phyloP scores from a whole-genome alignment of 2,888 invertebrate species.

The Cyrtodaria siliqua region DNA sequence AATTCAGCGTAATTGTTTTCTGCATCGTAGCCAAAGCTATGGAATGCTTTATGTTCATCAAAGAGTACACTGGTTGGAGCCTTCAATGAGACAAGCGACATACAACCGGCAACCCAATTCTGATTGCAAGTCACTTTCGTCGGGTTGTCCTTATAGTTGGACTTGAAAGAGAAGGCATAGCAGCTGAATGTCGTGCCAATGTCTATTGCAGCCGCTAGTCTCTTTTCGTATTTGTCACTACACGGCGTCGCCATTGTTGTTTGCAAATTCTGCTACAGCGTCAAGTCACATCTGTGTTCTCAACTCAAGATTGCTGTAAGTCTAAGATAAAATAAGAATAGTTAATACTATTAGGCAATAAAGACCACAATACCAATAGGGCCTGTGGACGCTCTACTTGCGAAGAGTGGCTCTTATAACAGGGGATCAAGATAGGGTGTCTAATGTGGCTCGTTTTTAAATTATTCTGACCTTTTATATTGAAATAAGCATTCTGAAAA shows the following conservation, averaged over 20 bases:
- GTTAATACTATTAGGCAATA: no score
- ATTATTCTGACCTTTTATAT: no score
- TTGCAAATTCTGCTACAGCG: no score
- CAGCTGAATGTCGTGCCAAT: conserved; percentile 63
- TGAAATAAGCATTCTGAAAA: no score
- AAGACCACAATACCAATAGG: no score
- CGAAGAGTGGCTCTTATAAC: no score
- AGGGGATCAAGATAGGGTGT: no score
- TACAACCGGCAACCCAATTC: conserved; percentile 53
- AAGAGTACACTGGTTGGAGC: conserved; percentile 55
- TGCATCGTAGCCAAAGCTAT: conserved; percentile 60
- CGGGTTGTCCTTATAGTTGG: conserved; percentile 50
- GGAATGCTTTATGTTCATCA: conserved; percentile 50
- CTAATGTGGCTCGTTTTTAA: no score
- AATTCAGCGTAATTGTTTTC: conserved; percentile 53
- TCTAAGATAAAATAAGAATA: no score
- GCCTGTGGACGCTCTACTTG: no score
- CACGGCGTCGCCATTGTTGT: neutral
- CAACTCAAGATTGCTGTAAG: no score
- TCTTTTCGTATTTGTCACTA: conserved; percentile 47
- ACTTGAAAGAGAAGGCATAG: conserved; percentile 58
- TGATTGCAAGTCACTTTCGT: conserved; percentile 50
- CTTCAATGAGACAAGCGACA: conserved; percentile 49
- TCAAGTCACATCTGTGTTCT: no score
- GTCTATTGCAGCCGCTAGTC: conserved; percentile 61